Conservation (phyloP, 1,140 invertebrate genomes). For the Akabosia matsudoensis region DNA sequence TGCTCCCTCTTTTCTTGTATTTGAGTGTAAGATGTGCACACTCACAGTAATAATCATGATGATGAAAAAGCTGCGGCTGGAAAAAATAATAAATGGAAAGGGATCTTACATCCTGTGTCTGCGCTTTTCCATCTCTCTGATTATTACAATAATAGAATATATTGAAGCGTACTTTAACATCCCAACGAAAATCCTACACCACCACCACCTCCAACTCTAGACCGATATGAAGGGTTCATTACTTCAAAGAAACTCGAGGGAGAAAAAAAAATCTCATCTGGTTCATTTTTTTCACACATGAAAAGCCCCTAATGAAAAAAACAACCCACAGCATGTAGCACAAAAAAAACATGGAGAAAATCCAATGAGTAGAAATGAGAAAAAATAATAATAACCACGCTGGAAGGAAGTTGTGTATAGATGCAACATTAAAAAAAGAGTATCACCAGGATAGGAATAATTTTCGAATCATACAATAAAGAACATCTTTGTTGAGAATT, state of each 20-base stretch:
- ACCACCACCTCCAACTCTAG: not conserved
- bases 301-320: conserved; percentile 2
- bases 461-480: no score
- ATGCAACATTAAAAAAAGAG: not conserved
- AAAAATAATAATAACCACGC: conserved; percentile 8
- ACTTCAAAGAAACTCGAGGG: conserved; percentile 15
- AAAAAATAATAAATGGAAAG: conserved; percentile 12
- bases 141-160: no score
- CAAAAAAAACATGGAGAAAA: not conserved
- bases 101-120: conserved; percentile 10
- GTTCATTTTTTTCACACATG: conserved; percentile 22
- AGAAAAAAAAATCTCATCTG: conserved; percentile 23
- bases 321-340: not conserved
- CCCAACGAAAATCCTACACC: not conserved
- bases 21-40: not conserved
- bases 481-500: no score
- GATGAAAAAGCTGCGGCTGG: conserved; percentile 1
- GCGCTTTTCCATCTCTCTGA: not conserved
- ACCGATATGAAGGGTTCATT: conserved; percentile 15
- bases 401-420: not conserved
- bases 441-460: no score
- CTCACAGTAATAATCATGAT: not conserved
- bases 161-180: not conserved
- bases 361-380: not conserved
- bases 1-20: not conserved